phyloP scores from a whole-genome alignment of 2,797 vertebrate species.

The Myripristis murdjan region DNA sequence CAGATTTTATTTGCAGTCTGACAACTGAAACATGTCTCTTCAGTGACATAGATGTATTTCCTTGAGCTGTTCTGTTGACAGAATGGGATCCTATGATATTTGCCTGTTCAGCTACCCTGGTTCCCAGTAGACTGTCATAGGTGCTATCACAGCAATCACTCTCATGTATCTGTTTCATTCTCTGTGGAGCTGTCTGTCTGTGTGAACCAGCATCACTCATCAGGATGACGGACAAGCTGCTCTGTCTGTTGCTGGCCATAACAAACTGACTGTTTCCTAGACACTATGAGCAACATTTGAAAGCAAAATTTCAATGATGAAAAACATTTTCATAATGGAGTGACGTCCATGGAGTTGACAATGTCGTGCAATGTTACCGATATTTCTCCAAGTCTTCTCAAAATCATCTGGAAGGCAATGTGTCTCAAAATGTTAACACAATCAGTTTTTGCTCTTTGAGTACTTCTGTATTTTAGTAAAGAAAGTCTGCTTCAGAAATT shows the following conservation, averaged over 20 bases:
- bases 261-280: background rate
- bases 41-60: too few relatives aligned
- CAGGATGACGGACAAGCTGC: too few relatives aligned
- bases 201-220: too few relatives aligned
- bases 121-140: background rate
- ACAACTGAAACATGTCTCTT: too few relatives aligned
- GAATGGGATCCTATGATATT: too few relatives aligned
- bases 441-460: slow-evolving; percentile 21
- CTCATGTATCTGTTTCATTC: background rate
- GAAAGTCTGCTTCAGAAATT: slow-evolving; percentile 13
- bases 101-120: background rate
- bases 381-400: slow-evolving; percentile 66
- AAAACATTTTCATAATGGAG: slow-evolving; percentile 16
- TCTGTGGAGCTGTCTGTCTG: too few relatives aligned
- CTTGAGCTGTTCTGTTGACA: too few relatives aligned
- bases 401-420: slow-evolving; percentile 57
- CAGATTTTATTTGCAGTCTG: too few relatives aligned
- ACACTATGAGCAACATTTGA: background rate
- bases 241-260: background rate
- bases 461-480: slow-evolving; percentile 49
- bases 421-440: slow-evolving; percentile 32
- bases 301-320: background rate
- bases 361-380: slow-evolving; percentile 6
- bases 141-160: background rate
- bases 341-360: slow-evolving; percentile 9